Conservation (phyloP, 2,888 invertebrate species). For the Panopea generosa region DNA sequence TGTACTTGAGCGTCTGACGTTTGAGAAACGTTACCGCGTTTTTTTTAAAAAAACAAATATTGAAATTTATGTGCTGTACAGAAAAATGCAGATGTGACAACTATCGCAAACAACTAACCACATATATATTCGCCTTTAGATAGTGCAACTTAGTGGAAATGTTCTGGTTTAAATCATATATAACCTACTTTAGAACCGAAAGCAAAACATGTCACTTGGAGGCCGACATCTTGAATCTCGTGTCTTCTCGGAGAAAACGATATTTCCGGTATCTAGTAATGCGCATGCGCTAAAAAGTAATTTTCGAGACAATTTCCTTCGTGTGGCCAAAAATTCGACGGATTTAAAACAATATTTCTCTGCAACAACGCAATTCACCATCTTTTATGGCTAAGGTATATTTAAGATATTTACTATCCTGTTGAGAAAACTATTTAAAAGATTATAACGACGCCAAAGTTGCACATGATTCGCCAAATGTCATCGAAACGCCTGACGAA, state of each 20-base stretch:
- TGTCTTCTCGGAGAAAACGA: neutral
- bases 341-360: slow-evolving; percentile 51
- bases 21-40: too few species aligned
- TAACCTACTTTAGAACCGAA: too few species aligned
- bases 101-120: too few species aligned
- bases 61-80: too few species aligned
- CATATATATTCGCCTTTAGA: too few species aligned
- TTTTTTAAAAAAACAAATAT: too few species aligned
- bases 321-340: slow-evolving; percentile 51
- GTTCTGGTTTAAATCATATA: too few species aligned
- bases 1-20: too few species aligned
- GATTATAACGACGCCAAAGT: too few species aligned
- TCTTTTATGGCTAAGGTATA: slow-evolving; percentile 9
- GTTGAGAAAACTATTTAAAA: too few species aligned
- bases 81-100: too few species aligned
- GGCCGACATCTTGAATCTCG: slow-evolving; percentile 12
- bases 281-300: slow-evolving; percentile 57
- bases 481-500: slow-evolving; percentile 61
- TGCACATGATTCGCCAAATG: slow-evolving; percentile 18
- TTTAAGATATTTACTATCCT: neutral
- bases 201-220: neutral
- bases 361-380: slow-evolving; percentile 17
- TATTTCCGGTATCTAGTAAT: slow-evolving; percentile 3
- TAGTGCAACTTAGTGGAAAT: too few species aligned
- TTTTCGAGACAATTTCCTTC: slow-evolving; percentile 50